These are phyloP conservation scores for Rhabditoides inermis DNA, from an alignment of 2,888 invertebrate species.

Conservation along the genomic window DNA sequence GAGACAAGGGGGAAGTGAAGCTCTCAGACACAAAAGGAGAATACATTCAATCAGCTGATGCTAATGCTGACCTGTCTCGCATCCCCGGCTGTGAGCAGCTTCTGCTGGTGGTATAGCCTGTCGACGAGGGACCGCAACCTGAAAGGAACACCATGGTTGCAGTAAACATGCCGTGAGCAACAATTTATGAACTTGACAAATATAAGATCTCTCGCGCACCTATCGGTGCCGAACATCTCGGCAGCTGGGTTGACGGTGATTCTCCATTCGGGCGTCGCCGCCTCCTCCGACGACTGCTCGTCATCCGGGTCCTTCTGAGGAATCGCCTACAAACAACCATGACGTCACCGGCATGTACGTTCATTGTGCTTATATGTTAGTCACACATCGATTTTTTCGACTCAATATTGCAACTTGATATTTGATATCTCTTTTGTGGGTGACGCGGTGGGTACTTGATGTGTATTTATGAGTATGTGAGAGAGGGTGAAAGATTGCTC, in stretches of 20 bases:
- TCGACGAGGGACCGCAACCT: constrained; percentile 31
- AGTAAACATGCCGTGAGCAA: not conserved
- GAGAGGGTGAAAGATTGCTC: no score
- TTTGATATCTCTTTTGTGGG: no score
- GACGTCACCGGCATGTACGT: not conserved
- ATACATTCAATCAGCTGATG: no score
- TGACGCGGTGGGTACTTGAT: no score
- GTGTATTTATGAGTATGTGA: no score
- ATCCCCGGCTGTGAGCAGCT: constrained; percentile 33
- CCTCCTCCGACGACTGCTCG: constrained; percentile 15
- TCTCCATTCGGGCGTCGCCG: constrained; percentile 35
- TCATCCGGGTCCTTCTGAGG: constrained; percentile 46
- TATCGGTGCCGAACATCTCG: constrained; percentile 31
- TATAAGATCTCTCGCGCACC: not conserved
- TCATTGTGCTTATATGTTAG: no score
- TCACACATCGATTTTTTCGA: no score
- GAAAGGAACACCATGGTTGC: not conserved
- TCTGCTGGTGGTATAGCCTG: constrained; percentile 38
- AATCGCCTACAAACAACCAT: constrained; percentile 26
- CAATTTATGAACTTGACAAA: not conserved
- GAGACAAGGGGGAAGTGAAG: no score
- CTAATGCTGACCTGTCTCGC: constrained; percentile 36
- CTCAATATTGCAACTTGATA: no score
- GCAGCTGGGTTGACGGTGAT: constrained; percentile 45
- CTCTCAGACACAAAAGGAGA: no score